Evolutionary conservation across 2,113 vertebrate species (phyloP).

Genomic region (Ictidomys tridecemlineatus): DNA sequence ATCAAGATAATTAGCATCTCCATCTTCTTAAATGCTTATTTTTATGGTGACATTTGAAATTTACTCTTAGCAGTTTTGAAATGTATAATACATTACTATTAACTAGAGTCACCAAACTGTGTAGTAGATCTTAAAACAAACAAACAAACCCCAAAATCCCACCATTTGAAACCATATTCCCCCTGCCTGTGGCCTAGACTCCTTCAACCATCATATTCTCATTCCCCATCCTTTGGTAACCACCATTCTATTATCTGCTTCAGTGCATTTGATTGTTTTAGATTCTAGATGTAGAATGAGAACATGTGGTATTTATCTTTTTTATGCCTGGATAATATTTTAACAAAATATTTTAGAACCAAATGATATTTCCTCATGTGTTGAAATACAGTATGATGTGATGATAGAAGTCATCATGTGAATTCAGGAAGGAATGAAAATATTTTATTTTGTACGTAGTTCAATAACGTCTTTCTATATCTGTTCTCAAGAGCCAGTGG

Average conservation of each 20-base stretch:
- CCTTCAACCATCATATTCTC: not conserved
- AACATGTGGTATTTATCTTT: not conserved
- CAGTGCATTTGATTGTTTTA: not conserved
- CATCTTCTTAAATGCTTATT: not conserved
- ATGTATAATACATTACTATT: not conserved
- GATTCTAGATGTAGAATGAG: not conserved
- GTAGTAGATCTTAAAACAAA: not conserved
- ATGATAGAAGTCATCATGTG: not conserved
- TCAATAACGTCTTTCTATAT: not conserved
- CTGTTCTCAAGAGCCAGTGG: not conserved
- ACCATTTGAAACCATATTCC: not conserved
- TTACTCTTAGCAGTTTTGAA: not conserved
- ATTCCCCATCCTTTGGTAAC: not conserved
- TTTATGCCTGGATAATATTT: not conserved
- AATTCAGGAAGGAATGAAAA: slow-evolving; percentile 4
- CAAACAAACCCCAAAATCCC: no score
- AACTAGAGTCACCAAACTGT: not conserved
- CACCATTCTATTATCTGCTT: not conserved
- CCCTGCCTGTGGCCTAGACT: not conserved
- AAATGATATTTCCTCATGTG: slow-evolving; percentile 31
- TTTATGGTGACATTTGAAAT: slow-evolving; percentile 45
- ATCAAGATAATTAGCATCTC: not conserved
- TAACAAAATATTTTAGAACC: slow-evolving; percentile 15
- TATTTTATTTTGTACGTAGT: slow-evolving; percentile 27
- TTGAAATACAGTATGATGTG: not conserved